Evolutionary conservation across 2,888 invertebrate genomes (phyloP).

Genomic region (Xylocampa areola): DNA sequence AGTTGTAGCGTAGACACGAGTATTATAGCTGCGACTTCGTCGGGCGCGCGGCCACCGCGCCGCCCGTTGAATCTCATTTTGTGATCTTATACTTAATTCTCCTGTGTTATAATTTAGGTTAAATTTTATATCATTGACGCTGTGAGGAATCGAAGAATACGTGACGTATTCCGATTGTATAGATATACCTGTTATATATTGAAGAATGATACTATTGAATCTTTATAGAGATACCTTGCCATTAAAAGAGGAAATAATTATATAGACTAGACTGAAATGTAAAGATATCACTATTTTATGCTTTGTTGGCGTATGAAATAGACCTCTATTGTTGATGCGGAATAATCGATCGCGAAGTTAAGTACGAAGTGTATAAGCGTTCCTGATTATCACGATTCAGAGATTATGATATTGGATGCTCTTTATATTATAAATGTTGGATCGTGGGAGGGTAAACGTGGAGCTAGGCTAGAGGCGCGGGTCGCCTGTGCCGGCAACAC

Average conservation of each 20-base stretch:
- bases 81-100: constrained; percentile 90
- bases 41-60: constrained; percentile 74
- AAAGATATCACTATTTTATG: constrained; percentile 90
- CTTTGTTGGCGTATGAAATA: constrained; percentile 88
- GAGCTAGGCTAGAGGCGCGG: constrained; percentile 60
- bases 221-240: constrained; percentile 90
- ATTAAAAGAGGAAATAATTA: constrained; percentile 87
- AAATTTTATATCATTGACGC: constrained; percentile 90
- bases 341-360: constrained; percentile 75
- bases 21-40: constrained; percentile 88
- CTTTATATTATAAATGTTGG: constrained; percentile 79
- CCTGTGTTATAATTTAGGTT: constrained; percentile 90
- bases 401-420: constrained; percentile 79
- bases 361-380: constrained; percentile 78
- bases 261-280: constrained; percentile 90
- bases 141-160: constrained; percentile 87
- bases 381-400: constrained; percentile 80
- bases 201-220: constrained; percentile 87
- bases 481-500: constrained; percentile 8
- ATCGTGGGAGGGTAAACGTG: constrained; percentile 71
- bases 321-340: constrained; percentile 85
- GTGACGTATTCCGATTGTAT: constrained; percentile 86
- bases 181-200: constrained; percentile 89
- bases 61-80: constrained; percentile 90
- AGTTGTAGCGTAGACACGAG: constrained; percentile 87